These are phyloP conservation scores for Leucoraja erinaceus DNA, from an alignment of 2,113 vertebrate species.

Conservation along the genomic window DNA sequence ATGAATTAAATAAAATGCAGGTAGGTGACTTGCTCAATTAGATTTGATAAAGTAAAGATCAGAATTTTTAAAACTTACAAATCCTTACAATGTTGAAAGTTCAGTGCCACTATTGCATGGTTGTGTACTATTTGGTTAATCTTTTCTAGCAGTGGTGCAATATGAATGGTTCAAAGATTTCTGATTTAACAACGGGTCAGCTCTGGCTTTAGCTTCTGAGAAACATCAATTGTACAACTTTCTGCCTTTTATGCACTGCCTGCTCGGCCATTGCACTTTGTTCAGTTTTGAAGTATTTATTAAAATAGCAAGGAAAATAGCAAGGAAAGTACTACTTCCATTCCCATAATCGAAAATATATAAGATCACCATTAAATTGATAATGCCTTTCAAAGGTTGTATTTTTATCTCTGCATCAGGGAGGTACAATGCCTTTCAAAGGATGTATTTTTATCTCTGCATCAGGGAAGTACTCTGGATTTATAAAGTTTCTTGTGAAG, in stretches of 20 bases:
- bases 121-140: slow-evolving; percentile 31
- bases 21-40: background rate
- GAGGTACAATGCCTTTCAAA: too few relatives aligned
- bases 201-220: slow-evolving; percentile 20
- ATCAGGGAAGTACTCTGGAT: background rate
- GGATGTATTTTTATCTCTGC: too few relatives aligned
- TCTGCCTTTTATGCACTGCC: slow-evolving; percentile 21
- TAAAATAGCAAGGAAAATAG: background rate
- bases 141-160: slow-evolving; percentile 22
- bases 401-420: background rate
- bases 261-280: slow-evolving; percentile 25
- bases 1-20: background rate
- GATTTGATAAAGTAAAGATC: background rate
- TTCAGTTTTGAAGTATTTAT: background rate
- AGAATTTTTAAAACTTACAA: background rate
- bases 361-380: background rate
- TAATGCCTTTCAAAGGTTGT: background rate
- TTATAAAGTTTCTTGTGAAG: background rate
- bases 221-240: slow-evolving; percentile 5
- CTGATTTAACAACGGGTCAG: slow-evolving; percentile 23
- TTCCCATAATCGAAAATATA: background rate
- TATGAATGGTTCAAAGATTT: slow-evolving; percentile 32
- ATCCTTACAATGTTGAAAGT: slow-evolving; percentile 13
- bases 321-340: background rate
- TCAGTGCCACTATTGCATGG: background rate